These are phyloP conservation scores for Heterotilapia buettikoferi DNA, from an alignment of 2,113 vertebrate genomes.

Conservation along the genomic window DNA sequence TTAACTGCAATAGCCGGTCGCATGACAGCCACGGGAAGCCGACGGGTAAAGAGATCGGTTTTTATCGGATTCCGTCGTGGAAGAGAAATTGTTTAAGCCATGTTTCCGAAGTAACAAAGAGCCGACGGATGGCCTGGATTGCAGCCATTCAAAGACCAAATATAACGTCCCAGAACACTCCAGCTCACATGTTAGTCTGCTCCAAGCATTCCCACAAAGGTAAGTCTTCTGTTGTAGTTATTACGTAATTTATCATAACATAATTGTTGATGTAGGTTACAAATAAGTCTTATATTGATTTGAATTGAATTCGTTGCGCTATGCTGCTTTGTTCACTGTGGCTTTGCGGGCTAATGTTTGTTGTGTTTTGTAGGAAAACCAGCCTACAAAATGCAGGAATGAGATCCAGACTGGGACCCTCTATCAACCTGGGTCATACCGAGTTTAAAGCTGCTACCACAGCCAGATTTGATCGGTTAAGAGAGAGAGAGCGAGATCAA, in stretches of 20 bases:
- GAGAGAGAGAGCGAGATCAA: neutral
- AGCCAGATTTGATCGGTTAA: accelerated
- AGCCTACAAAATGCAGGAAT: accelerated
- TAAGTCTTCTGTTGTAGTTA: accelerated
- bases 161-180: accelerated
- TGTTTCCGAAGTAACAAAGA: neutral
- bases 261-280: no score
- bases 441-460: neutral
- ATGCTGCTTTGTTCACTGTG: neutral
- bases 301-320: neutral
- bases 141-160: accelerated
- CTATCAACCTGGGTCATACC: neutral
- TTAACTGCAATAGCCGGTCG: accelerated
- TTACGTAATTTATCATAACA: accelerated
- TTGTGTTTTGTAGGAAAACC: neutral
- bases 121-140: accelerated
- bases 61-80: neutral
- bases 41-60: neutral
- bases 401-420: accelerated
- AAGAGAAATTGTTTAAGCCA: accelerated
- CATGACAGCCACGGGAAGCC: neutral
- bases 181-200: neutral
- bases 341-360: accelerated
- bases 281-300: accelerated
- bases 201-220: accelerated